Base-by-base conservation (phyloP, 2,113 vertebrate species). In the Saccopteryx leptura region DNA sequence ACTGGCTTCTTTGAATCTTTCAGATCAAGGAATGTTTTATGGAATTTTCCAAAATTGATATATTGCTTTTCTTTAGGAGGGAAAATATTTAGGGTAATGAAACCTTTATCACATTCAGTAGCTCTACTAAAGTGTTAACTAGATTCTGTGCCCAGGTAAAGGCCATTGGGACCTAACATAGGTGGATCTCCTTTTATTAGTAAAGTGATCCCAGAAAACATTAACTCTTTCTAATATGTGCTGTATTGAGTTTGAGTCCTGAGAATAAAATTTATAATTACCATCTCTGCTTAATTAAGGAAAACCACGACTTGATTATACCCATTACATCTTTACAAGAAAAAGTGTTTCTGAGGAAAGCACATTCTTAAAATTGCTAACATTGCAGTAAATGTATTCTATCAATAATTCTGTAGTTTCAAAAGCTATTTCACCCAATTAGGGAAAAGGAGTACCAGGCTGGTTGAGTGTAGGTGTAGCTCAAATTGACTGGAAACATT, bases 201-300 rank as follows among this genome's bases (percentile, higher is more conserved):
- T 71, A 74, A 65, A 2, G 0, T 69, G 21, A 69, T 90, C 83
- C 63, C 80, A 97, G 94, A 65, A 96, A 95, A 63, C 15, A 72
- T 60, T 2, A 93, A 61, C 15, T 90, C 71, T 92, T 94, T 65
- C n/a, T 90, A 94, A 75, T 92, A 24, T 66, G 19, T 82, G 85
- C 94, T 87, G 78, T 52, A 71, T 93, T 97, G 97, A 58, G 97
- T 96, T 96, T 94, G 93, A 72, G 91, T 97, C 46, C 50, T 93
- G 66, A 97, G 39, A 97, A 93, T 69, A 83, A 84, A 93, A 23
- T 95, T 96, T 97, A 83, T 95, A 96, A 94, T 97, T 50, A 71
- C n/a, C 95, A 92, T 94, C 95, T 91, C 88, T 21, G 89, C 94
- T 98, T 98, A 93, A 84, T 94, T 84, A 92, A 84, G 12, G 95